Evolutionary conservation across 1,140 invertebrate species (phyloP), one percentile per base, ranked within the genome.

Genomic region (Amphibalanus amphitrite): DNA sequence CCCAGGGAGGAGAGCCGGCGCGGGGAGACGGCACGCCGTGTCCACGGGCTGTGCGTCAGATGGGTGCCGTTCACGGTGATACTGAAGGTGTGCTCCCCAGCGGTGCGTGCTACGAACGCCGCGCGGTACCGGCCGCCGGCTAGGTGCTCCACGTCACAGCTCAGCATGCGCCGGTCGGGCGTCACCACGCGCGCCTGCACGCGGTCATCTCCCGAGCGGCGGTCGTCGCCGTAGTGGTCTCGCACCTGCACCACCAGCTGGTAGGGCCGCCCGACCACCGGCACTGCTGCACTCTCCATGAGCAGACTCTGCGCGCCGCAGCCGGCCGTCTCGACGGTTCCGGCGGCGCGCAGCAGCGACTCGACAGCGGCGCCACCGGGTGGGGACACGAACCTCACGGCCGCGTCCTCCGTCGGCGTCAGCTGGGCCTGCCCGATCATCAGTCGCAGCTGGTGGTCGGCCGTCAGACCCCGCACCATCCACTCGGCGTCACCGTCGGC

Each of bases 1-100:
- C 83, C 83, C 0, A 83, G 81, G 47, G 29, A 68, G 72, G 73
- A 69, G 38, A 72, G 68, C 28, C 71, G 71, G 40, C 28, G 70
- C 72, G 70, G 71, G 69, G 29, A 69, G 68, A 69, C 47, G 30
- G 59, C 74, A 69, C 69, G 40, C 28, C 64, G 64, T 1, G 26
- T 65, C 71, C 71, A 67, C 71, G 64, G 17, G 64, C 30, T 67
- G 25, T 59, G 26, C 28, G 28, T 28, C 71, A 71, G 28, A 17
- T 59, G 30, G 30, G 30, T 25, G 23, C 71, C 71, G 64, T 40
- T 67, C 15, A 71, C 15, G 26, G 4, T 28, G 25, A 40, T 47
- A 64, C 40, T 47, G 28, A 71, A 28, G 26, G 28, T 65, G 64
- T 67, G 65, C 17, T 73, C 72, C 17, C 71, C 74, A 25, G 69